A percentile compares a stretch with the other conserved stretches of the same genome.
Conservation (phyloP, 2,797 vertebrate species). For the Arnoldichthys spilopterus region DNA sequence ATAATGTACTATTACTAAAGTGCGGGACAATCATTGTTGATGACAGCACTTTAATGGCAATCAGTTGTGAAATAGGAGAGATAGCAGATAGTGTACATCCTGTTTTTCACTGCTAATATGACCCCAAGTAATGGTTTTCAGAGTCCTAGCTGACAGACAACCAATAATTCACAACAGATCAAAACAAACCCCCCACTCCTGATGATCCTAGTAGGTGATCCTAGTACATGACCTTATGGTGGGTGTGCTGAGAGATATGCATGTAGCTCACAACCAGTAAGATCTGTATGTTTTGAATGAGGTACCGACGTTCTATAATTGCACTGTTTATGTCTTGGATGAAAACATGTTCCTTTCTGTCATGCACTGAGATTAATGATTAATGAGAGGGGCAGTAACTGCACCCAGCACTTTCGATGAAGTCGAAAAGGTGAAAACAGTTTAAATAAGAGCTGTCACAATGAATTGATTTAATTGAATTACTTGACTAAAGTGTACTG, state of each 20-base stretch:
- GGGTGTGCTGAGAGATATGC: conserved; percentile 8
- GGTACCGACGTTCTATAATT: not conserved
- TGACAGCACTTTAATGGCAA: not conserved
- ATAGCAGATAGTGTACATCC: not conserved
- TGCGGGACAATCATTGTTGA: not conserved
- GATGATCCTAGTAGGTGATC: not conserved
- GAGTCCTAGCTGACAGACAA: conserved; percentile 2
- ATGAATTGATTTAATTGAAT: not conserved
- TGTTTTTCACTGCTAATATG: conserved; percentile 35
- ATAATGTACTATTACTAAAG: conserved; percentile 4
- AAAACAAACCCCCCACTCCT: conserved; percentile 27
- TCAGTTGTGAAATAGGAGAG: conserved; percentile 1
- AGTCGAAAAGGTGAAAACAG: not conserved
- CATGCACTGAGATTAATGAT: not conserved
- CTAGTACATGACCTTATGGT: conserved; percentile 23
- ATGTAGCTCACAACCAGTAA: conserved; percentile 5
- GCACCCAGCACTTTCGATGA: not conserved
- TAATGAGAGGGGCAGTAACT: not conserved
- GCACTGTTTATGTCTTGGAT: conserved; percentile 4
- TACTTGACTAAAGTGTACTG: not conserved
- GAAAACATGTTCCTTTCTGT: not conserved
- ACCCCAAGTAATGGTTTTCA: conserved; percentile 36
- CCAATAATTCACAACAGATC: conserved; percentile 34
- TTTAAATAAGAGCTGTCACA: not conserved
- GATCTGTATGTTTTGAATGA: not conserved